Conservation (phyloP, 1,140 invertebrate species). For the Gryllus bimaculatus region DNA sequence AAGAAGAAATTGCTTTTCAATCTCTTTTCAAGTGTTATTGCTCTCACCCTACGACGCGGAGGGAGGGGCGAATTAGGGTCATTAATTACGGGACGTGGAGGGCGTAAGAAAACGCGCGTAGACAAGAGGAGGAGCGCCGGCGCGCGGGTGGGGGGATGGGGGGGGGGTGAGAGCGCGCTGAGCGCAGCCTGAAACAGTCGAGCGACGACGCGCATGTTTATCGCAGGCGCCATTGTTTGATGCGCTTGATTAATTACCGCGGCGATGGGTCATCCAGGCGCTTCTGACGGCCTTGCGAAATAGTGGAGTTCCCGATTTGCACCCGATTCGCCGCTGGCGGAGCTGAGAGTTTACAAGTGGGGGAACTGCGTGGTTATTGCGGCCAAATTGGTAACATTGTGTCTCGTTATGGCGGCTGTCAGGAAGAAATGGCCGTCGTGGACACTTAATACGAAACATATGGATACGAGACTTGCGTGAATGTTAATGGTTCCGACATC, state of each 20-base stretch:
- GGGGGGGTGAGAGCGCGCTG: no score
- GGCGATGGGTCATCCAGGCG: no score
- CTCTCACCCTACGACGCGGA: neutral
- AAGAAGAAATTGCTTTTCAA: neutral
- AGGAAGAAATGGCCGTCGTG: neutral
- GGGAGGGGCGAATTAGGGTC: neutral
- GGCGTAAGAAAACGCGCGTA: neutral
- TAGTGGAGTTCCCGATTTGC: no score
- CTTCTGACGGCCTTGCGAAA: no score
- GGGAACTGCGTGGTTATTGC: neutral
- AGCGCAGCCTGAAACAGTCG: neutral
- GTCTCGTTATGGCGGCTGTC: neutral
- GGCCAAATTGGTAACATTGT: neutral
- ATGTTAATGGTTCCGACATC: no score
- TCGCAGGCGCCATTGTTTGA: neutral
- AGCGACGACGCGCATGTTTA: neutral
- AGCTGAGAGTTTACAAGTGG: neutral
- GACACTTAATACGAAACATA: neutral
- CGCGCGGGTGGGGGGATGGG: no score
- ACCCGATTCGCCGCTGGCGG: neutral
- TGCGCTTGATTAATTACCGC: neutral
- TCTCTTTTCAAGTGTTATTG: neutral
- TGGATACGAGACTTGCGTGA: no score
- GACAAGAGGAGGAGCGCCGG: neutral
- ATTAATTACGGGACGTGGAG: neutral